Evolutionary conservation across 2,113 vertebrate genomes (phyloP), one percentile per base, ranked within the genome.

Genomic region (Campylomormyrus numenius): DNA sequence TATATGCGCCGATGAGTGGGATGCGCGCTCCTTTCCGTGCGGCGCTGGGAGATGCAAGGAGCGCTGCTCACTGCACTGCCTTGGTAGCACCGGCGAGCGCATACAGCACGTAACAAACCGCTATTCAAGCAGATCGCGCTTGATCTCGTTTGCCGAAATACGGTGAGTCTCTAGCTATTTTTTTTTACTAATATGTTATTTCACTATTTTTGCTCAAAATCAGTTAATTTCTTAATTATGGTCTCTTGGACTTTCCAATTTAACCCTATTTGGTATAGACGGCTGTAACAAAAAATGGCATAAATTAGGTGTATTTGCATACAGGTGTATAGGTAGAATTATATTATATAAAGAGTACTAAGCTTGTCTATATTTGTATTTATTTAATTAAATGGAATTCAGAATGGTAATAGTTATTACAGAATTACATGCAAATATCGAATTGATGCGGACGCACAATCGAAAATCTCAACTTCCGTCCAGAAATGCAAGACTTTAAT

Each of bases 1-100:
- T 80, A 80, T 80, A 80, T 80, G 74, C 35, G 35, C 74, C 74
- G 74, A 80, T 80, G 74, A 80, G 74, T 80, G 35, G 35, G 74
- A 80, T 80, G 74, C 31, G 35, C 31, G 74, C 74, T 80, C 74
- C 74, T 80, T 80, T 80, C 35, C 74, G 74, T 42, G 74, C 74
- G 35, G 74, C 13, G 35, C 15, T 80, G 74, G 35, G 74, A 80
- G 35, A 80, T 80, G 74, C 74, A 17, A 35, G 35, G 74, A 80
- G 74, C 74, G 74, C 35, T 42, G 74, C 6, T 6, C 74, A 80
- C 31, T n/a, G 70, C 70, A 80, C 74, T 80, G 74, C 74, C 74
- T 80, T 80, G 74, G 74, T 80, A 80, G 74, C 13, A 80, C 35
- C 35, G 35, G 74, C 74, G 17, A 39, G 31, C 74, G 74, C 74